Evolutionary conservation across 1,140 invertebrate genomes (phyloP), one percentile per base, ranked within the genome.

Genomic region (Geopemphigus sp.): DNA sequence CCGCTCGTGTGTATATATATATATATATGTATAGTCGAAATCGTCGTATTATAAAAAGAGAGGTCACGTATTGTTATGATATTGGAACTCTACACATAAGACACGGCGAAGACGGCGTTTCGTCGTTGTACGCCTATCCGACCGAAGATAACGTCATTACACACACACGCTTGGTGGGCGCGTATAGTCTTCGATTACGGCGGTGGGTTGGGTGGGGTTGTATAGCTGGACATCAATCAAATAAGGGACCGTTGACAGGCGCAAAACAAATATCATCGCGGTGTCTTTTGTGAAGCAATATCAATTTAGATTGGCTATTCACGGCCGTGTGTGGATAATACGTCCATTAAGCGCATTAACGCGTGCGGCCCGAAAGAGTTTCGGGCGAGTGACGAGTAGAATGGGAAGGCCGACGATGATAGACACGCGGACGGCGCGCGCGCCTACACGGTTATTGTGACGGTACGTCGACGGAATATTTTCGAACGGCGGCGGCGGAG

Each of bases 241-340:
- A 78, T 56, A 29, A 63, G 57, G 56, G 32, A 78, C 57, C 54
- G 74, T 63, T 47, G 74, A 78, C 74, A 76, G 73, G 73, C 73
- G 56, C 73, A 78, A 78, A 78, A 61, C 74, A 78, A 78, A 78
- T 78, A 78, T 78, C 68, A 72, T 72, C 68, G 68, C 68, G 68
- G 68, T 72, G 68, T 47, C 68, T 72, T 72, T 72, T 72, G 68
- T 54, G 54, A 53, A 54, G 68, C 24, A 54, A 72, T 72, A 72
- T 72, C 68, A 72, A 72, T 72, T 72, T 72, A 72, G 68, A 72
- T 72, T 72, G 50, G 24, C 66, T 68, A 68, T 68, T 68, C 68
- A 54, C 2, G 68, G 50, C 68, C 26, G 68, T 26, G 68, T 54
- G 68, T 54, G 68, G 68, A 72, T 53, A 53, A 72, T 72, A 54